These are phyloP conservation scores for Morbakka virulenta DNA, from an alignment of 30 jellyfish, hydroid and myxozoan species.

Conservation along the genomic window DNA sequence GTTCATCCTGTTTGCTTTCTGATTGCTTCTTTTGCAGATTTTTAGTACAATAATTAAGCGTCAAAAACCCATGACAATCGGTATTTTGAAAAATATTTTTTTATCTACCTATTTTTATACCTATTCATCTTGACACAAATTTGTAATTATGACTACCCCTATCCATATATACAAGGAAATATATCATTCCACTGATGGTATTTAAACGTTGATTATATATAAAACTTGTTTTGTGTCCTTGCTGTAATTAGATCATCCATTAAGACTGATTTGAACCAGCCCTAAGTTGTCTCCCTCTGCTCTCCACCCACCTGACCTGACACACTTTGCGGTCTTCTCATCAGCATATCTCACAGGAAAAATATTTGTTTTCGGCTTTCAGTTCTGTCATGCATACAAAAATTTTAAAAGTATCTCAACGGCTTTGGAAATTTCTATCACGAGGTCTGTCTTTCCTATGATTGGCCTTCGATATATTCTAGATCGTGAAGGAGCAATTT, in stretches of 20 bases:
- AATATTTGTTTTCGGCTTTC: conserved; percentile 19
- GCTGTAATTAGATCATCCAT: conserved; percentile 55
- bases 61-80: no score
- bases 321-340: conserved; percentile 49
- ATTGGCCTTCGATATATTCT: conserved; percentile 67
- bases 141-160: no score
- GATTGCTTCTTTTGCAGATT: no score
- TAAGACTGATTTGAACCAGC: conserved; percentile 14
- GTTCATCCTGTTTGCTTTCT: no score
- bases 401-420: conserved; percentile 48
- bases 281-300: conserved; percentile 53
- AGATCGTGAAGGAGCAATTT: conserved; percentile 56
- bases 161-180: no score
- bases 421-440: conserved; percentile 57
- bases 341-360: conserved; percentile 64
- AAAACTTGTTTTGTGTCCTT: conserved; percentile 65
- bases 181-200: no score
- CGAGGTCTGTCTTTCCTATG: conserved; percentile 42
- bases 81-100: no score
- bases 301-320: conserved; percentile 78
- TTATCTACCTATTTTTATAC: no score
- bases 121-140: no score
- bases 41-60: no score
- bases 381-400: conserved; percentile 50
- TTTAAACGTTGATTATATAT: no score